Evolutionary conservation across 2,888 invertebrate genomes (phyloP).

Genomic region (Philopedon plagiatum): DNA sequence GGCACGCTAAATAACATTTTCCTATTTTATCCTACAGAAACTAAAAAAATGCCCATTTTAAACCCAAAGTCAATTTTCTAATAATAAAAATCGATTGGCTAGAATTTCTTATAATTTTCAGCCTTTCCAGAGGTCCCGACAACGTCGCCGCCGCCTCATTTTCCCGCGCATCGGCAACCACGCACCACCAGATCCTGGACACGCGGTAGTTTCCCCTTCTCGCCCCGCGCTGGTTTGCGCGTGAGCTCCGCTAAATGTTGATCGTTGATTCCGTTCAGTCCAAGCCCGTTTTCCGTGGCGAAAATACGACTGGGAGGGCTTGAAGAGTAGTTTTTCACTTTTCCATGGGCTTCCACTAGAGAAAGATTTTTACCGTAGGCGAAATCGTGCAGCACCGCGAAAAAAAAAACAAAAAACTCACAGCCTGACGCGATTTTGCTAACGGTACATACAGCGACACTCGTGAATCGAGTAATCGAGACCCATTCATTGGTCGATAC

Average conservation of each 20-base stretch:
- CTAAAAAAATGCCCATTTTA: no score
- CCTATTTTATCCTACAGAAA: no score
- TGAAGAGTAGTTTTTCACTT: conserved; percentile 22
- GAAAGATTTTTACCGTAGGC: conserved; percentile 2
- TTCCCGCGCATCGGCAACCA: conserved; percentile 56
- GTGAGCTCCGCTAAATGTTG: conserved; percentile 53
- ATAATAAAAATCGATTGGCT: not conserved
- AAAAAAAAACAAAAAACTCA: conserved; percentile 33
- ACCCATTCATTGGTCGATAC: conserved; percentile 61
- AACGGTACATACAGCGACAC: conserved; percentile 45
- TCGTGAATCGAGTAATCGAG: conserved; percentile 41
- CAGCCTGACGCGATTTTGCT: conserved; percentile 45
- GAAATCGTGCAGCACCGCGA: conserved; percentile 21
- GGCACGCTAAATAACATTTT: no score
- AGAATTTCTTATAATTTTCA: not conserved
- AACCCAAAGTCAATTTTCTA: not conserved
- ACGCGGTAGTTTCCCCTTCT: conserved; percentile 59
- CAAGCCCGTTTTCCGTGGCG: conserved; percentile 50
- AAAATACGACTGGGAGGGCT: conserved; percentile 41
- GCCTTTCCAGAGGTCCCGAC: conserved; percentile 51
- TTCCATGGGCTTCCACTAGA: conserved; percentile 46
- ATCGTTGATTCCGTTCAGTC: conserved; percentile 48
- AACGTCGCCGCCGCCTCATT: conserved; percentile 48
- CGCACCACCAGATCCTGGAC: conserved; percentile 63
- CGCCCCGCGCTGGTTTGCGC: conserved; percentile 49